Evolutionary conservation across 2,797 vertebrate species (phyloP).

Genomic region (Thunnus albacares): DNA sequence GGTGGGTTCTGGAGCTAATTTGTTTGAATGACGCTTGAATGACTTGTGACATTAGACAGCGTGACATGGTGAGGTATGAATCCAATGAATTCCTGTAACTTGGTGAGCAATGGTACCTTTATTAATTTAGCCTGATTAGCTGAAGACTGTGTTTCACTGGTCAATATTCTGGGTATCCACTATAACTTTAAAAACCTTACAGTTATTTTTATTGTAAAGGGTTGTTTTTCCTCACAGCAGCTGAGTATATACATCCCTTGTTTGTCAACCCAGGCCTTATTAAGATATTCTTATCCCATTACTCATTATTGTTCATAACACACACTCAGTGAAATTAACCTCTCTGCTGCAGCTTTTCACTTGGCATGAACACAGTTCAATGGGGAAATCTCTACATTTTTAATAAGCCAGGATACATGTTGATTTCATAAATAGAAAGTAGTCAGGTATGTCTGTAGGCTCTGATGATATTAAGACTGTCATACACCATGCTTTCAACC

Average conservation of each 20-base stretch:
- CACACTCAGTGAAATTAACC: constrained; percentile 1
- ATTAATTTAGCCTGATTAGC: constrained; percentile 29
- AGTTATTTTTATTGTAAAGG: background rate
- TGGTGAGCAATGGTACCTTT: constrained; percentile 6
- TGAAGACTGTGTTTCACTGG: constrained; percentile 22
- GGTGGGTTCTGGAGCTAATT: constrained; percentile 47
- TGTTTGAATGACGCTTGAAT: constrained; percentile 31
- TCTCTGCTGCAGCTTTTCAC: constrained; percentile 23
- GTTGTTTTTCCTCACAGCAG: background rate
- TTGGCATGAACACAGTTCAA: constrained; percentile 1
- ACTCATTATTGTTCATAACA: background rate
- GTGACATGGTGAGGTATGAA: constrained; percentile 8
- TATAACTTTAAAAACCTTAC: constrained; percentile 6
- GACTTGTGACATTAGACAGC: constrained; percentile 27
- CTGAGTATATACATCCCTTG: background rate
- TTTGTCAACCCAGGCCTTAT: constrained; percentile 26
- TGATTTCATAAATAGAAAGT: constrained; percentile 16
- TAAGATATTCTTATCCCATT: constrained; percentile 15
- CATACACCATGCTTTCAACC: background rate
- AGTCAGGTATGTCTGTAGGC: background rate
- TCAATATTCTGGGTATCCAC: constrained; percentile 27
- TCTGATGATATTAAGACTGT: background rate
- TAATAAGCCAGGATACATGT: constrained; percentile 7
- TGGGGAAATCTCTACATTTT: background rate
- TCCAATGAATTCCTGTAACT: constrained; percentile 29